Percentiles rank a stretch among this genome's conserved stretches.
phyloP scores from a whole-genome alignment of 2,888 invertebrate genomes.

The Ditylenchus weischeri region DNA sequence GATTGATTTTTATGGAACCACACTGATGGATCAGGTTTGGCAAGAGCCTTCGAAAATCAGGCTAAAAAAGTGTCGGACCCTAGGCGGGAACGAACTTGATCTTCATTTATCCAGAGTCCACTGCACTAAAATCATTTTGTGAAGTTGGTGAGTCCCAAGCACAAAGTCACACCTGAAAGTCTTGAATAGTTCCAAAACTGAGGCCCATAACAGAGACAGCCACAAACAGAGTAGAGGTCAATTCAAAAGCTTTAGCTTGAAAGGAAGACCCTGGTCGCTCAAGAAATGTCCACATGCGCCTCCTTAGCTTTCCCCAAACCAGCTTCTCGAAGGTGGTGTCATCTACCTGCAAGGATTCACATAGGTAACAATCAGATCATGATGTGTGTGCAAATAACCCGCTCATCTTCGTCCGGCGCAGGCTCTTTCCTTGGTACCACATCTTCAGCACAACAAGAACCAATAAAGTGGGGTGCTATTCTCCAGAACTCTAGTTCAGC shows the following conservation, averaged over 20 bases:
- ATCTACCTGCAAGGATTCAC: slow-evolving; percentile 43
- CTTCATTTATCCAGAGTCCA: neutral
- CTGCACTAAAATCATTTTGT: too few relatives aligned
- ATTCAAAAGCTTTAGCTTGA: slow-evolving; percentile 47
- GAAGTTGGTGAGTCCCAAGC: too few relatives aligned
- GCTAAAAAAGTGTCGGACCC: too few relatives aligned
- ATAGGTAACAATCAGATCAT: too few relatives aligned
- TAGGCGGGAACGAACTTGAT: neutral
- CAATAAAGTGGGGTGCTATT: slow-evolving; percentile 49
- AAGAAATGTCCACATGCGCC: slow-evolving; percentile 58
- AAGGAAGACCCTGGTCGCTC: slow-evolving; percentile 45
- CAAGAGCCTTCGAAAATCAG: too few relatives aligned
- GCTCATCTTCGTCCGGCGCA: slow-evolving; percentile 18
- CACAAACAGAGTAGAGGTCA: slow-evolving; percentile 56
- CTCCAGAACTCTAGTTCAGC: slow-evolving; percentile 57
- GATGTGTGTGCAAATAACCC: neutral
- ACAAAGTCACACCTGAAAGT: slow-evolving; percentile 46
- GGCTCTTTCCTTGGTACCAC: slow-evolving; percentile 15
- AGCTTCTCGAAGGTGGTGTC: slow-evolving; percentile 57
- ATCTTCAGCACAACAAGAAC: slow-evolving; percentile 24
- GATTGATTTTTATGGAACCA: too few relatives aligned
- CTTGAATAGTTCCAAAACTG: slow-evolving; percentile 57
- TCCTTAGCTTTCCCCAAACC: slow-evolving; percentile 49
- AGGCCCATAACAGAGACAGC: slow-evolving; percentile 57
- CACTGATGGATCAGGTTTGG: too few relatives aligned